Conservation (phyloP, 37 sponge, comb jelly and placozoan genomes). For the Theonella swinhoei region DNA sequence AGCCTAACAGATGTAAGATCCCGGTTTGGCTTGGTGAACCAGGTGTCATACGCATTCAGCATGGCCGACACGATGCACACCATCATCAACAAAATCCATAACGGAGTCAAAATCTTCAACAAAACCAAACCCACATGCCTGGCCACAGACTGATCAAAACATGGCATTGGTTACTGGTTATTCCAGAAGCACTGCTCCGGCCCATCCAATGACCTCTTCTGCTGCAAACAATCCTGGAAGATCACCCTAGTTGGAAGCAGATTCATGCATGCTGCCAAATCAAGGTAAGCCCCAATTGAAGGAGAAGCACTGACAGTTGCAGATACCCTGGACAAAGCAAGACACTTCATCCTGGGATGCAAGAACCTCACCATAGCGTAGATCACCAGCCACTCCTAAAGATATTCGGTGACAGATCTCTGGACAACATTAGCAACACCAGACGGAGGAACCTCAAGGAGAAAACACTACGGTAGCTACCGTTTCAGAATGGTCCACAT, state of each 20-base stretch:
- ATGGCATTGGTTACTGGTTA: constrained; percentile 42
- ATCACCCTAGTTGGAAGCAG: constrained; percentile 46
- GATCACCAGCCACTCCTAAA: constrained; percentile 45
- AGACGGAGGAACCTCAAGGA: constrained; percentile 46
- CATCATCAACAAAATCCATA: constrained; percentile 27
- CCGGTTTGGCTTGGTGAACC: constrained; percentile 48
- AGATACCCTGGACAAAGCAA: constrained; percentile 50
- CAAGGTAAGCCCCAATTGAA: constrained; percentile 43
- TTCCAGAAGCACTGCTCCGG: constrained; percentile 47
- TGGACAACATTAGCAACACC: constrained; percentile 43
- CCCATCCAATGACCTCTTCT: constrained; percentile 17
- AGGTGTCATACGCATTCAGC: constrained; percentile 53
- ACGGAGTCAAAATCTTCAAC: constrained; percentile 43
- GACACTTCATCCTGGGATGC: constrained; percentile 50
- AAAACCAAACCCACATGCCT: constrained; percentile 59
- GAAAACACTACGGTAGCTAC: constrained; percentile 35
- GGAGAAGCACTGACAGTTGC: constrained; percentile 53
- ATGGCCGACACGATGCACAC: constrained; percentile 45
- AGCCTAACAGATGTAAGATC: constrained; percentile 44
- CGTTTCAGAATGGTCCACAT: constrained; percentile 49
- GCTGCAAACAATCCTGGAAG: constrained; percentile 47
- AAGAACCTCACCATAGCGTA: constrained; percentile 39
- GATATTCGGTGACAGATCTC: constrained; percentile 58
- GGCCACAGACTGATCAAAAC: constrained; percentile 43
- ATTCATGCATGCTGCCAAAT: constrained; percentile 50